phyloP scores from a whole-genome alignment of 53 echinoderm and acorn worm species.

The Holothuria scabra region DNA sequence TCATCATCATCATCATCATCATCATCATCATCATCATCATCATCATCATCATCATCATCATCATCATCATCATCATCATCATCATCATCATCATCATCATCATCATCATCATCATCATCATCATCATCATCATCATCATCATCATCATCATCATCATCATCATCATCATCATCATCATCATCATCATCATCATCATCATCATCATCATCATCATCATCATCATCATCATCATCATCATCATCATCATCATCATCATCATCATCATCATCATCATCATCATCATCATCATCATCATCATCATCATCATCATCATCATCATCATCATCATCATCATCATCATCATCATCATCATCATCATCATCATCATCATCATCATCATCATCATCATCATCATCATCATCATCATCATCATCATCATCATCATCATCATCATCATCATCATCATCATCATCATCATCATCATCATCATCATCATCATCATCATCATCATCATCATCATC shows the following conservation, averaged over 20 bases:
- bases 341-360: constrained; percentile 44
- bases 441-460: constrained; percentile 34
- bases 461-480: constrained; percentile 48
- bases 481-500: constrained; percentile 61
- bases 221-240: constrained; percentile 47
- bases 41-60: constrained; percentile 16
- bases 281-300: constrained; percentile 23
- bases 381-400: constrained; percentile 52
- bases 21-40: constrained; percentile 47
- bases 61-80: constrained; percentile 53
- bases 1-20: constrained; percentile 59
- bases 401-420: constrained; percentile 62
- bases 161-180: constrained; percentile 37
- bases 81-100: constrained; percentile 50
- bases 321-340: constrained; percentile 58
- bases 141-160: constrained; percentile 58
- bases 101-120: constrained; percentile 31
- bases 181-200: constrained; percentile 10
- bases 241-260: constrained; percentile 7
- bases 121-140: constrained; percentile 42
- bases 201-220: constrained; percentile 59
- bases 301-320: constrained; percentile 52
- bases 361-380: constrained; percentile 49
- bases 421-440: constrained; percentile 58
- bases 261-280: too few species aligned